A percentile compares a stretch with the other conserved stretches of the same genome.
phyloP scores from a whole-genome alignment of 2,888 invertebrate genomes.

The Drosophila eohydei region DNA sequence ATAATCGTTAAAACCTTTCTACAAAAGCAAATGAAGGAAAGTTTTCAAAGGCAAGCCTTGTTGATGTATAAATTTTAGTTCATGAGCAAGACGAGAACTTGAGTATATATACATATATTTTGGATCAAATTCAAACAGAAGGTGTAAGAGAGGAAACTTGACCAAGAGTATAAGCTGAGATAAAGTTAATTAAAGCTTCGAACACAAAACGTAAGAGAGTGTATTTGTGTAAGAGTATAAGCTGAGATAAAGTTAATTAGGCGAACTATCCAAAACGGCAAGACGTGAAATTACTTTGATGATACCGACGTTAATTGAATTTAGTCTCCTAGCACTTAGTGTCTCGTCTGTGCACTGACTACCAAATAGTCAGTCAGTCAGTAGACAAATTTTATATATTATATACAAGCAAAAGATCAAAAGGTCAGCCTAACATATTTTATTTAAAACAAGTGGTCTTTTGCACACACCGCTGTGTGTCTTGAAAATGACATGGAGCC shows the following conservation, averaged over 20 bases:
- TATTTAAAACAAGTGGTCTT: slow-evolving; percentile 1
- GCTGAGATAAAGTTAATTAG: slow-evolving; percentile 1
- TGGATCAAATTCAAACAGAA: background rate
- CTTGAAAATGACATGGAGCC: slow-evolving; percentile 1
- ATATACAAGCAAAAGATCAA: background rate
- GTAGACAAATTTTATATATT: background rate
- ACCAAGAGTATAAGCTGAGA: background rate
- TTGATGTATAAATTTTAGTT: background rate
- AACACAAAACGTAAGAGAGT: background rate
- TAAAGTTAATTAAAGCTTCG: background rate
- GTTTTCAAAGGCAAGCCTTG: slow-evolving; percentile 9
- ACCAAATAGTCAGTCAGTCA: background rate
- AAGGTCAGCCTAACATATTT: background rate
- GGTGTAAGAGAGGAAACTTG: background rate
- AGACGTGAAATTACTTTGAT: slow-evolving; percentile 2
- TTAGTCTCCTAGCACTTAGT: background rate
- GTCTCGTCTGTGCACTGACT: background rate
- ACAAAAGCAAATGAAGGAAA: slow-evolving; percentile 8
- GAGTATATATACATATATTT: background rate
- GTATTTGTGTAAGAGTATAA: background rate
- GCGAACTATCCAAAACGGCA: background rate
- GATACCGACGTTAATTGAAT: slow-evolving; percentile 1
- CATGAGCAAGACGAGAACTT: background rate
- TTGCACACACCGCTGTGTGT: slow-evolving; percentile 11
- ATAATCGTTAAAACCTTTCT: slow-evolving; percentile 14